Evolutionary conservation across 2,797 vertebrate genomes (phyloP).

Genomic region (Lacerta viridis): DNA sequence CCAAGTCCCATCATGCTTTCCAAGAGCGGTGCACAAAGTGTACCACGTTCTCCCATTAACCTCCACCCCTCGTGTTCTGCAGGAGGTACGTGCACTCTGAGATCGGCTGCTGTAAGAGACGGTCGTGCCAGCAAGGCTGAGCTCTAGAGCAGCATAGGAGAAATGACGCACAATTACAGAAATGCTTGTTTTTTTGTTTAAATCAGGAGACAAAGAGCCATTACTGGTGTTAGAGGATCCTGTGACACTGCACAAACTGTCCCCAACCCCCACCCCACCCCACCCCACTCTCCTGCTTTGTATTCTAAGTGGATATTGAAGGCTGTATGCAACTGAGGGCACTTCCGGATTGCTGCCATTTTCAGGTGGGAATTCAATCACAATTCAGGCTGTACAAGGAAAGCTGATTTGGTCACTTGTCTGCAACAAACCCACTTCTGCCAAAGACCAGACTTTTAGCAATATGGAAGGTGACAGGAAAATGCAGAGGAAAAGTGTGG

Average conservation of each 20-base stretch:
- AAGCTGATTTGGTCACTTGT: too few species aligned
- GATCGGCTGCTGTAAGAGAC: slow-evolving; percentile 4
- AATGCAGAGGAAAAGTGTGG: too few species aligned
- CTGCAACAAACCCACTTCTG: too few species aligned
- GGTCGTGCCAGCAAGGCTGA: not conserved
- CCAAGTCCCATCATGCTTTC: slow-evolving; percentile 19
- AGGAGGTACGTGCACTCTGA: not conserved
- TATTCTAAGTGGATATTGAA: not conserved
- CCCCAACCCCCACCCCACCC: too few species aligned
- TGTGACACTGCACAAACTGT: not conserved
- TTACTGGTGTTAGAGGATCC: not conserved
- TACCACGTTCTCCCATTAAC: slow-evolving; percentile 5
- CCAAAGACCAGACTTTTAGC: too few species aligned
- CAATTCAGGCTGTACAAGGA: too few species aligned
- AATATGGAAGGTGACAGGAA: too few species aligned
- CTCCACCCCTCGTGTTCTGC: not conserved
- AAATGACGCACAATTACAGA: slow-evolving; percentile 12
- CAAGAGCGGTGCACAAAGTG: not conserved
- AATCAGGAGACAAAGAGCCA: not conserved
- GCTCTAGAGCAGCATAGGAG: not conserved
- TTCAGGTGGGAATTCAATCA: too few species aligned
- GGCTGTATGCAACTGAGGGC: not conserved
- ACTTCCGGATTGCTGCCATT: not conserved
- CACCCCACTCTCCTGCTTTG: too few species aligned
- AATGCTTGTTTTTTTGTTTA: not conserved